Base-by-base conservation (phyloP, 2,113 vertebrate genomes). In the Malurus cyaneus region DNA sequence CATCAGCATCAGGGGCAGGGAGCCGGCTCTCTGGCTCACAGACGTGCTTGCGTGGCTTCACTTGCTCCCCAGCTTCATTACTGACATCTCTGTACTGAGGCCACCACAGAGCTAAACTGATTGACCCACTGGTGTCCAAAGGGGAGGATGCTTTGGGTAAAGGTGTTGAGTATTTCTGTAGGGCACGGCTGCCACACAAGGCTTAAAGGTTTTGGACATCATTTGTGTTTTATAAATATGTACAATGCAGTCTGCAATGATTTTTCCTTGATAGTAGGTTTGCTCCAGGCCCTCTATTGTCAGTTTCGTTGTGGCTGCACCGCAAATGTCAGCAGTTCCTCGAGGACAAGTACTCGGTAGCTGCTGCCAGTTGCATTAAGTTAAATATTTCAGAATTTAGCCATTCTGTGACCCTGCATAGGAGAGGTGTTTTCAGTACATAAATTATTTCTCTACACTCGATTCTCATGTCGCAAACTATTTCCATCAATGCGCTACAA, bases 321-420 rank as follows among this genome's bases (percentile, higher is more conserved):
- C 80, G 71, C 56, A 95, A 97, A 96, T 94, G 92, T 94, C 96
- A 95, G 69, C 83, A 64, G 61, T 56, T 96, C 89, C 96, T 95
- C 2, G 11, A 94, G 95, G 95, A 92, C 52, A 83, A 92, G 39
- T 61, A 34, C 86, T 92, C 12, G 0, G 92, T 56, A 70, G 73
- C 59, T 84, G 87, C 88, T 94, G 93, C 90, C 95, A 96, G 83
- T 74, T 92, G 70, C 91, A 93, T 92, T 93, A 89, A 65, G 79
- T 87, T 73, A 81, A 94, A 85, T 78, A 87, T 76, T 88, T 91
- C 91, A 95, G 83, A 91, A 80, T 80, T 92, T 89, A 95, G 83
- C 83, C 53, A 46, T 80, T 88, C 83, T 49, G 34, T 91, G 95
- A 95, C 83, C 86, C 77, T 50, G 26, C 39, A 20, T 59, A 41